Evolutionary conservation across 2,888 invertebrate species (phyloP).

Genomic region (Phalangium opilio): DNA sequence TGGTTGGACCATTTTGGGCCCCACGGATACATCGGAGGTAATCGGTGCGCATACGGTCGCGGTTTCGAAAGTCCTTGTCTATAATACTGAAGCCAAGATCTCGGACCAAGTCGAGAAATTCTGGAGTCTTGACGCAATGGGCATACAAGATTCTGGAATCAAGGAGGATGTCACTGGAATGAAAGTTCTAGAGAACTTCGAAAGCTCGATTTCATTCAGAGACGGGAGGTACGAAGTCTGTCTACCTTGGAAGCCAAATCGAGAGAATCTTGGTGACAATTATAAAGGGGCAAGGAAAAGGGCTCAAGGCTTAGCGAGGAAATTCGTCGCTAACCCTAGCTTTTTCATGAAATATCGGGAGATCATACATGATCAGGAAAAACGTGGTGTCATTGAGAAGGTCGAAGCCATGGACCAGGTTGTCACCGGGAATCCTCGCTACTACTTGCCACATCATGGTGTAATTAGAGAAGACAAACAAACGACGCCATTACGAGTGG

Average conservation of each 20-base stretch:
- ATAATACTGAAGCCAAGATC: background rate
- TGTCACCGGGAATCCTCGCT: background rate
- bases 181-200: too few relatives aligned
- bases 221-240: too few relatives aligned
- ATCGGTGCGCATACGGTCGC: background rate
- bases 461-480: slow-evolving; percentile 1
- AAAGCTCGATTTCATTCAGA: too few relatives aligned
- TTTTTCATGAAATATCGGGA: background rate
- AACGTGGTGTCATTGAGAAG: too few relatives aligned
- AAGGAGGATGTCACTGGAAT: background rate
- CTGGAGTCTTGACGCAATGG: background rate
- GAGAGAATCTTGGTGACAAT: background rate
- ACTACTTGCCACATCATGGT: slow-evolving; percentile 7
- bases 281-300: background rate
- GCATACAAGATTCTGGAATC: background rate
- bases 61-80: background rate
- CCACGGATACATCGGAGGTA: too few relatives aligned
- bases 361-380: too few relatives aligned
- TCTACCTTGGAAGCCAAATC: too few relatives aligned
- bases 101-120: too few relatives aligned
- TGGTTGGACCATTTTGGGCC: too few relatives aligned
- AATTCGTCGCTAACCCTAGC: background rate
- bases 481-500: slow-evolving; percentile 4
- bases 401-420: too few relatives aligned
- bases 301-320: background rate